Evolutionary conservation across 2,797 vertebrate species (phyloP), one percentile per base, ranked within the genome.

Genomic region (Sebastes oblongus): DNA sequence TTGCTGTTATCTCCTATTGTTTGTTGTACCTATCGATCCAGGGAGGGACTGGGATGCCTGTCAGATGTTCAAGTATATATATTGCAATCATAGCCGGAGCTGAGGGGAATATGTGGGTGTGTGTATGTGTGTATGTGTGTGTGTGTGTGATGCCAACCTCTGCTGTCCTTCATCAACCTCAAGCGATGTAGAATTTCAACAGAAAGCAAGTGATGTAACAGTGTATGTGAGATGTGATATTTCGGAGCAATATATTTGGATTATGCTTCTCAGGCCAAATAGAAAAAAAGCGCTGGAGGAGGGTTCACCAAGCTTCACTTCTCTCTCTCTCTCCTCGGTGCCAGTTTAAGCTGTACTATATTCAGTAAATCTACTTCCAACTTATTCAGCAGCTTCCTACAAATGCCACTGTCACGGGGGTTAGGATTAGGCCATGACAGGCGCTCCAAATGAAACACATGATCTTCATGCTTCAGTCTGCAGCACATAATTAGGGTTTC

Each of bases 281-380:
- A 79, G n/a, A 18, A 86, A 89, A 88, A 88, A 83, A 71, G 66
- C 20, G 13, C 79, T 82, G 58, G 66, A 85, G 82, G 82, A 90
- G 71, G 66, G 73, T 88, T 91, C 75, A 81, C 86, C 83, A 73
- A 75, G 77, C 87, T 75, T 83, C 88, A 89, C 86, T 90, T 76
- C 70, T 79, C 70, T 79, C 88, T 77, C 36, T 74, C 84, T 81
- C 75, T 84, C 62, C 74, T 75, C 60, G 1, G 67, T 87, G 86
- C 80, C 86, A 86, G 68, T 86, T 88, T 91, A 90, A 93, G 88
- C 90, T 72, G 83, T 78, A 83, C 90, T 93, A 91, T 90, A 91
- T 91, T 92, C 80, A 86, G 88, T 77, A 92, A 92, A 92, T 93
- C 90, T 90, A 91, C 87, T 91, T 90, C 74, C 82, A 90, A 89